These are phyloP conservation scores for Pseudomugil gertrudae DNA, from an alignment of 2,797 vertebrate species.

Conservation along the genomic window DNA sequence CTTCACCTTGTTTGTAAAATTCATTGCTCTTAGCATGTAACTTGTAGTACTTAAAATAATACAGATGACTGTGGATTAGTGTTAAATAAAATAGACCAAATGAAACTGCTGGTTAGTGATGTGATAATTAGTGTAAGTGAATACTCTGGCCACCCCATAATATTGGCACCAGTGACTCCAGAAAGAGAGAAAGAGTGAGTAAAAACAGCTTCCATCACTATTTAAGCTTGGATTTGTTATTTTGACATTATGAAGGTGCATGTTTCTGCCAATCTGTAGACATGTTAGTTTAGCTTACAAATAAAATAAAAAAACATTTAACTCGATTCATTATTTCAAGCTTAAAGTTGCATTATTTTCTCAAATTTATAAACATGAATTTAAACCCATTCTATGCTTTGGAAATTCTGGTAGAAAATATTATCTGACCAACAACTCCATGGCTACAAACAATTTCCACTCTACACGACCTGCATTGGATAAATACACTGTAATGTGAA, in stretches of 20 bases:
- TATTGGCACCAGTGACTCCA: neutral
- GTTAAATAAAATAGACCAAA: constrained; percentile 5
- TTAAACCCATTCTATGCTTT: too few species aligned
- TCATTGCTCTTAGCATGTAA: neutral
- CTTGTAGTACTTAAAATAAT: constrained; percentile 2
- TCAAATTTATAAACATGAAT: too few species aligned
- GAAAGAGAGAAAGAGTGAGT: neutral
- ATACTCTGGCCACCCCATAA: neutral
- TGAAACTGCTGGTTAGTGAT: neutral
- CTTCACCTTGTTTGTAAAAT: constrained; percentile 1
- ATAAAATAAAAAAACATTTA: neutral
- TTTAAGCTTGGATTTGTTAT: neutral
- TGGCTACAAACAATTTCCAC: too few species aligned
- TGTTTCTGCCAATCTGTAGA: too few species aligned
- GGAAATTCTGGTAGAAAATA: neutral
- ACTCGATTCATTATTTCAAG: neutral
- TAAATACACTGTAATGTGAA: neutral
- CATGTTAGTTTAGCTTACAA: too few species aligned
- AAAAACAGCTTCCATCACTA: neutral
- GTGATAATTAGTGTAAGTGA: neutral
- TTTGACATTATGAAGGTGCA: too few species aligned
- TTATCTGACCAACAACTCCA: neutral
- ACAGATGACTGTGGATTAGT: constrained; percentile 2
- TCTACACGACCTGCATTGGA: neutral
- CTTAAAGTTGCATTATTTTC: neutral